phyloP scores from a whole-genome alignment of 2,113 vertebrate genomes.

The Euleptes europaea region DNA sequence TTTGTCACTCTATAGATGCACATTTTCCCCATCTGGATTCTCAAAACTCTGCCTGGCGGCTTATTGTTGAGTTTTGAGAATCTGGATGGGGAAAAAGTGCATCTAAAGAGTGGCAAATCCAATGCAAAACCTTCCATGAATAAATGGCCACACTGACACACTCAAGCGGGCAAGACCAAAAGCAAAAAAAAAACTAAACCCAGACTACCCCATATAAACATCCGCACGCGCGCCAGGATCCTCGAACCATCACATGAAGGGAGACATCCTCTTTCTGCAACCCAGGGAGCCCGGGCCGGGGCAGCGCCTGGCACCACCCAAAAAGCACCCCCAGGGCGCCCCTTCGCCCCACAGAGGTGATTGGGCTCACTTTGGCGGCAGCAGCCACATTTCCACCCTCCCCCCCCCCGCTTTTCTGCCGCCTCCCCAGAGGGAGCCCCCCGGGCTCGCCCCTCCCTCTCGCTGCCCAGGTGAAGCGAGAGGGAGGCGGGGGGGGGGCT shows the following conservation, averaged over 20 bases:
- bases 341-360: background rate
- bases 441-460: constrained; percentile 8
- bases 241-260: background rate
- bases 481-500: background rate
- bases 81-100: too few species aligned
- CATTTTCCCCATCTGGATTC: too few species aligned
- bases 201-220: background rate
- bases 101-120: too few species aligned
- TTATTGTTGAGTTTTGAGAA: too few species aligned
- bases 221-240: too few species aligned
- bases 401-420: background rate
- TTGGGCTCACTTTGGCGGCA: background rate
- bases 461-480: constrained; percentile 17
- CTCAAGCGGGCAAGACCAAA: too few species aligned
- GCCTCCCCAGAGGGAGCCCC: background rate
- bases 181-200: background rate
- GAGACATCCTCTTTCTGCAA: background rate
- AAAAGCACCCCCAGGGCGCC: background rate
- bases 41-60: too few species aligned
- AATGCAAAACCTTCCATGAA: too few species aligned
- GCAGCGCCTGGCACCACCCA: background rate
- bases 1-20: too few species aligned
- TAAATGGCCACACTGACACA: too few species aligned
- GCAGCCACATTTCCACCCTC: background rate
- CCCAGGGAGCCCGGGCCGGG: background rate